These are phyloP conservation scores for Drosophila sechellia DNA, from an alignment of 1,140 invertebrate species.

Conservation along the genomic window DNA sequence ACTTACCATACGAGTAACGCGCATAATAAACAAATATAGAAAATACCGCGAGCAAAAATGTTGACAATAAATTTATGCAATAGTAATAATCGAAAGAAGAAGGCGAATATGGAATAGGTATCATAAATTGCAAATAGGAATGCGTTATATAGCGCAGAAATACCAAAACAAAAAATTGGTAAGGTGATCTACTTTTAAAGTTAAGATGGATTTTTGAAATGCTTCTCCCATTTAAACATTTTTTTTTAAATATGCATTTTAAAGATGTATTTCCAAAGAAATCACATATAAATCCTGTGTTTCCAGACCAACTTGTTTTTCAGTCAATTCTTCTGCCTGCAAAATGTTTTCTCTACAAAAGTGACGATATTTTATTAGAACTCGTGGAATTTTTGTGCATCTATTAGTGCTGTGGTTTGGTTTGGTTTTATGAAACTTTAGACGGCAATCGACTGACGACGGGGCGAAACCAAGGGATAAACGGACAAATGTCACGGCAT, in stretches of 20 bases:
- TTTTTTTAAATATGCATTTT: too few species aligned
- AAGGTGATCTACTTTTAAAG: too few species aligned
- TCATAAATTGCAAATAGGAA: background rate
- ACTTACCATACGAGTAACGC: too few species aligned
- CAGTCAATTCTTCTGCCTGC: background rate
- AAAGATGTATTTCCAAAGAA: too few species aligned
- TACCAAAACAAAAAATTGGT: too few species aligned
- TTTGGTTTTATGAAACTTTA: constrained; percentile 68
- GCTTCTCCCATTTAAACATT: too few species aligned
- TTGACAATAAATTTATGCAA: constrained; percentile 70
- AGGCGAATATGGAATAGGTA: background rate
- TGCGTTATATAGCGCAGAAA: too few species aligned
- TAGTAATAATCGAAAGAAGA: constrained; percentile 39
- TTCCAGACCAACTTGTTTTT: too few species aligned
- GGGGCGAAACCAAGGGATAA: constrained; percentile 27
- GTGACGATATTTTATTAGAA: constrained; percentile 49
- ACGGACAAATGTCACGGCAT: constrained; percentile 59
- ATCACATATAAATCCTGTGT: too few species aligned
- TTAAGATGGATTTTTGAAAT: too few species aligned
- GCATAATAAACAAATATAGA: background rate
- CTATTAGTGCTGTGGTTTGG: background rate
- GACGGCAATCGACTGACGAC: constrained; percentile 55
- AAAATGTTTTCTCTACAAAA: background rate
- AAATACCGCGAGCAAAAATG: constrained; percentile 7
- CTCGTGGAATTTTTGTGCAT: constrained; percentile 7